A percentile compares a stretch with the other conserved stretches of the same genome.
phyloP scores from a whole-genome alignment of 1,140 invertebrate genomes.

The Zophobas morio region DNA sequence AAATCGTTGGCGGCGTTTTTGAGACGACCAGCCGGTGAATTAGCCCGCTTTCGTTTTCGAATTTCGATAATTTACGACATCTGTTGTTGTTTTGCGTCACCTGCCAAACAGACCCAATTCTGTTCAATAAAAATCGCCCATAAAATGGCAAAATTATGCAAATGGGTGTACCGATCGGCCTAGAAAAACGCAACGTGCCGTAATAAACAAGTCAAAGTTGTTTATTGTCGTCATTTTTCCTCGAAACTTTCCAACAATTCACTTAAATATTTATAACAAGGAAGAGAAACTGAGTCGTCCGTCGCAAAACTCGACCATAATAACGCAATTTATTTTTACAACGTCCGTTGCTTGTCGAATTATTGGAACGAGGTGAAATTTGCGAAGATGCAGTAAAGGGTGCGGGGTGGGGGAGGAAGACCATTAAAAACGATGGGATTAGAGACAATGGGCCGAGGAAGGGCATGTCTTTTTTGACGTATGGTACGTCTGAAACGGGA shows the following conservation, averaged over 20 bases:
- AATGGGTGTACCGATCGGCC: neutral
- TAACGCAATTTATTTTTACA: slow-evolving; percentile 37
- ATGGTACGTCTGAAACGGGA: too few relatives aligned
- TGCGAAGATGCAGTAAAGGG: too few relatives aligned
- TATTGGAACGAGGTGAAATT: neutral
- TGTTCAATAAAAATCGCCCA: slow-evolving; percentile 26
- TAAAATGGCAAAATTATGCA: slow-evolving; percentile 37
- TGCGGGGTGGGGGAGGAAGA: too few relatives aligned
- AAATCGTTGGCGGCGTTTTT: too few relatives aligned
- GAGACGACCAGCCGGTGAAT: too few relatives aligned
- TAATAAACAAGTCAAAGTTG: slow-evolving; percentile 36
- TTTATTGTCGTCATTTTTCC: slow-evolving; percentile 36
- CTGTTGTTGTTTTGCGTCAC: slow-evolving; percentile 35
- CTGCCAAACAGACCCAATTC: slow-evolving; percentile 15
- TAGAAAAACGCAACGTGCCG: slow-evolving; percentile 8
- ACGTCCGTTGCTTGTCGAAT: slow-evolving; percentile 14
- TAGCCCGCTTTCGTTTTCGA: neutral
- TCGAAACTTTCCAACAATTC: neutral
- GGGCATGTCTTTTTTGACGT: too few relatives aligned
- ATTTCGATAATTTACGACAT: slow-evolving; percentile 39
- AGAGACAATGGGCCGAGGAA: too few relatives aligned
- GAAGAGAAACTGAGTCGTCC: slow-evolving; percentile 5
- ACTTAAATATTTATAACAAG: slow-evolving; percentile 39
- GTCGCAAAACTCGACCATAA: slow-evolving; percentile 26
- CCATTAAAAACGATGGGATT: too few relatives aligned